Base-by-base conservation (phyloP, 1,140 invertebrate species). In the Caligus rogercresseyi region DNA sequence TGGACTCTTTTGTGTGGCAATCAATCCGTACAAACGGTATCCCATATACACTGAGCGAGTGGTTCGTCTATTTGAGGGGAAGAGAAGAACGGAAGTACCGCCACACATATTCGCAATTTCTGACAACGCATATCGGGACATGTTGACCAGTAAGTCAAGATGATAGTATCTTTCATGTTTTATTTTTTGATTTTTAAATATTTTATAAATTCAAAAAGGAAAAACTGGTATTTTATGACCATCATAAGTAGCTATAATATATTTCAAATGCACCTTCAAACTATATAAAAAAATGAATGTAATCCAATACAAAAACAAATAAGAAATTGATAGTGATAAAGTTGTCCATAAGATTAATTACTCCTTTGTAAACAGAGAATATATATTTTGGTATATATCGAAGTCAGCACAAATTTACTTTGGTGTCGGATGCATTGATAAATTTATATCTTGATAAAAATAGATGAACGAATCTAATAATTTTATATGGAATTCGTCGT, bases 11-110 rank as follows among this genome's bases (percentile, higher is more conserved):
- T 81, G 80, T 68, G 77, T 81, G 19, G 78, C 77, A 52, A 78
- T 81, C 71, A 81, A 81, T 70, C 79, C 79, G 13, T 81, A 81
- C 76, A 78, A 78, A 66, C 72, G 79, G 64, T 74, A 78, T 51
- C 79, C 79, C 20, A 81, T 81, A 67, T 81, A 81, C 72, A 79
- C 79, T 61, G 79, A 81, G 67, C 31, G 31, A 11, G 31, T 43
- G 31, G 31, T 43, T 43, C 31, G 31, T 11, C 31, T 43, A 11
- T 43, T 43, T 43, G 31, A 43, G 31, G 31, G 31, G 31, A 43
- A 43, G n/a, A 43, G 31, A n/a, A 43, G n/a, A n/a, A 43, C 31
- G 7, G 31, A 43, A n/a, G 31, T 43, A n/a, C 31, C 31, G 7
- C 31, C 31, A 11, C 31, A 43, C n/a, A 43, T 43, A 7, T 43